Evolutionary conservation across 2,113 vertebrate genomes (phyloP).

Genomic region (rabbit (Oryctolagus cuniculus)): DNA sequence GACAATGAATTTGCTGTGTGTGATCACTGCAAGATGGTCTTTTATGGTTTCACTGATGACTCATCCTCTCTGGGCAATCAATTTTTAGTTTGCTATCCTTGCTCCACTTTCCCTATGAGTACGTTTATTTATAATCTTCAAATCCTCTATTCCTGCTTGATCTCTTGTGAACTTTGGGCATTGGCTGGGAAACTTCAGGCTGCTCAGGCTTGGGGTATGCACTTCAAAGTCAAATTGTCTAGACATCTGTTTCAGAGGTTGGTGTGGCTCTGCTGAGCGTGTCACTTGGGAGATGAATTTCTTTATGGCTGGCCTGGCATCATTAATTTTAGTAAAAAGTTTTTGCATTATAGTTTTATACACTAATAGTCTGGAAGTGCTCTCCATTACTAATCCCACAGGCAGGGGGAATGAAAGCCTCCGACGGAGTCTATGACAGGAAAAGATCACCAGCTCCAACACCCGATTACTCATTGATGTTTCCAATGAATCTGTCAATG

Average conservation of each 20-base stretch:
- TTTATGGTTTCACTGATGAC: constrained; percentile 68
- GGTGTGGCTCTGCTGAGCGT: neutral
- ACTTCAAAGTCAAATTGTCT: constrained; percentile 74
- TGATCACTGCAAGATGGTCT: constrained; percentile 61
- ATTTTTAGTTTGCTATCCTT: constrained; percentile 62
- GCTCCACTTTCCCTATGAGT: constrained; percentile 68
- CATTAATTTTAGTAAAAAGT: constrained; percentile 77
- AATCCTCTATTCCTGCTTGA: constrained; percentile 44
- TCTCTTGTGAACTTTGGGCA: constrained; percentile 64
- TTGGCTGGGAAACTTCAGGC: constrained; percentile 64
- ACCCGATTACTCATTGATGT: constrained; percentile 55
- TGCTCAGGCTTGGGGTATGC: constrained; percentile 30
- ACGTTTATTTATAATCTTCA: constrained; percentile 76
- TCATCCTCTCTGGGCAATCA: constrained; percentile 73
- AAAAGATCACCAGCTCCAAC: constrained; percentile 48
- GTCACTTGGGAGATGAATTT: constrained; percentile 73
- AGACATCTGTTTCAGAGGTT: constrained; percentile 58
- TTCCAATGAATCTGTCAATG: constrained; percentile 57
- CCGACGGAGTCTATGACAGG: constrained; percentile 43
- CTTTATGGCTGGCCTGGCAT: constrained; percentile 57
- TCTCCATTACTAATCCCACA: constrained; percentile 66
- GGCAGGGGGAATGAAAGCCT: constrained; percentile 23
- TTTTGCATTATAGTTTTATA: constrained; percentile 60
- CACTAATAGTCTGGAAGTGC: constrained; percentile 69
- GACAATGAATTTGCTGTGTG: constrained; percentile 66